Base-by-base conservation (phyloP, 2,113 vertebrate species). In the Poeciliopsis turrubarensis region DNA sequence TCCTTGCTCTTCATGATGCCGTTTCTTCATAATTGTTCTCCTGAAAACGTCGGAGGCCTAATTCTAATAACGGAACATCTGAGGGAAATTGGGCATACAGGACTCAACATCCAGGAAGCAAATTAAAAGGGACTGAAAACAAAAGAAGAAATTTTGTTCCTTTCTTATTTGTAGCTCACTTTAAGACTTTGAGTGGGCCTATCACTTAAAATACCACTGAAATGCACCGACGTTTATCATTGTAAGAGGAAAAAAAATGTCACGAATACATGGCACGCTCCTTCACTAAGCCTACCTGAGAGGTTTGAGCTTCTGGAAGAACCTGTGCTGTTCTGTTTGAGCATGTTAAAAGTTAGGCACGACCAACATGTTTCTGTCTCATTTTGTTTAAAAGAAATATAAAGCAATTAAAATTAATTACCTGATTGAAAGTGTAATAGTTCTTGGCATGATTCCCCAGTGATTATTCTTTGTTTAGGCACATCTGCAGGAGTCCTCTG, bases 391-490 rank as follows among this genome's bases (percentile, higher is more conserved):
- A 80, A 73, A 89, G 65, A 73, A 87, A 83, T 81, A 82, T 66
- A 87, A 86, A 76, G 89, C 88, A 92, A 94, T 95, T 93, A 92
- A 92, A 93, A 91, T 87, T 87, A 93, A 93, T 93, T 82, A 92
- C 88, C 72, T 83, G 75, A 87, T 83, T 91, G 88, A 92, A 92
- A 92, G 86, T 86, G 76, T 90, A 90, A 92, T 90, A 79, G 87
- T 92, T 93, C 89, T 83, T 94, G 92, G 91, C 92, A 94, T 84
- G 78, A 84, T 85, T 84, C 85, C 93, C 54, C 80, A 68, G 85
- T 87, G 89, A 89, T 87, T 83, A 91, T 90, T 92, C 87, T 71
- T 19, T 81, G 84, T 81, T 87, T 80, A 83, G 88, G 79, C 90
- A 90, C 81, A 91, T 92, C 83, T 81, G 70, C 72, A 79, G 30